Evolutionary conservation across 2,888 invertebrate species (phyloP).

Genomic region (Amphipoea oculea): DNA sequence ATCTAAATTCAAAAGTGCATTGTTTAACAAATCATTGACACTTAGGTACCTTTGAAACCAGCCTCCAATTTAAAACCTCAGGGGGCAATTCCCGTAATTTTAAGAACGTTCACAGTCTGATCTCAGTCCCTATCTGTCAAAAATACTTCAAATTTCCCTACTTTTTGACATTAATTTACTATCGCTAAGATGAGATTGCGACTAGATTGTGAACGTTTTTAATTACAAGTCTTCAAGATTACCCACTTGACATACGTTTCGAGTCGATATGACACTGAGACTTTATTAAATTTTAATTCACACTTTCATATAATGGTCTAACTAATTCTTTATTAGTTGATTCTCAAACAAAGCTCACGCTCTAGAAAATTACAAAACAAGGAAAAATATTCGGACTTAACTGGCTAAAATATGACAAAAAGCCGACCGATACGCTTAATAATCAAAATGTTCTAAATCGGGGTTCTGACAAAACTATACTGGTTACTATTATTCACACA

Average conservation of each 20-base stretch:
- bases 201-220: too few species aligned
- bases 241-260: background rate
- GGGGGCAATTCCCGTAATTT: background rate
- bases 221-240: background rate
- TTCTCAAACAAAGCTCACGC: background rate
- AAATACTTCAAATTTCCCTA: too few species aligned
- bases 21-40: constrained; percentile 4
- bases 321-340: background rate
- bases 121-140: too few species aligned
- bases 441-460: constrained; percentile 7
- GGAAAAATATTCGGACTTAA: background rate
- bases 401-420: background rate
- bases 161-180: background rate
- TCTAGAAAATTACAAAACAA: background rate
- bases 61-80: background rate
- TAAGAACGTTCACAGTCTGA: background rate
- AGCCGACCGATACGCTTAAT: background rate
- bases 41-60: background rate
- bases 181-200: too few species aligned
- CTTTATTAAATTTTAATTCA: background rate
- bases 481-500: constrained; percentile 15
- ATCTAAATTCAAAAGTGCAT: constrained; percentile 19
- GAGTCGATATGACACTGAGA: background rate
- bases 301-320: too few species aligned
- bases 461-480: background rate